Conservation (phyloP, 2,888 invertebrate species). For the Epinotia nisella region DNA sequence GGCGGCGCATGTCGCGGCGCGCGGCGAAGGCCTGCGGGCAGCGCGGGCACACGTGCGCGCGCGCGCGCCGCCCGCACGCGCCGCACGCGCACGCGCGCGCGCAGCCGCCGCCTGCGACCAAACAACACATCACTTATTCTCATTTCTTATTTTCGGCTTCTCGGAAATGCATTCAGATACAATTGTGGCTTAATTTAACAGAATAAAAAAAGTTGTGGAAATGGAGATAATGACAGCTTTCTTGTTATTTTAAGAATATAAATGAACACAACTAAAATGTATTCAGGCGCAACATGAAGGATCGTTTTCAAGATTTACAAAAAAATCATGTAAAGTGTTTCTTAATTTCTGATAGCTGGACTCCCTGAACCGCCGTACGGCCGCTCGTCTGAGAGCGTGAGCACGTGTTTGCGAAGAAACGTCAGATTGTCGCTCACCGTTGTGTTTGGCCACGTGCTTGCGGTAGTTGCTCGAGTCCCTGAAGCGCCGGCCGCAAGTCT, state of each 20-base stretch:
- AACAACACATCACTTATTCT: not conserved
- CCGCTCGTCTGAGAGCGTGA: no score
- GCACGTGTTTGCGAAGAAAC: not conserved
- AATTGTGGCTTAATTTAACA: no score
- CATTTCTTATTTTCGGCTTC: not conserved
- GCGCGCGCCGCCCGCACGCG: constrained; percentile 5
- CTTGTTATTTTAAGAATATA: no score
- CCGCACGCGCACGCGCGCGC: constrained; percentile 9
- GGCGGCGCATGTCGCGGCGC: constrained; percentile 88
- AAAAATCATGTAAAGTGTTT: no score
- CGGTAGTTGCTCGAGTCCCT: constrained; percentile 87
- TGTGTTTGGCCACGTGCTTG: constrained; percentile 84
- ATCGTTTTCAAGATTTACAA: no score
- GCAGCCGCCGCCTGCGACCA: not conserved
- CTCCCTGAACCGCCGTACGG: no score
- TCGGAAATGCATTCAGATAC: not conserved
- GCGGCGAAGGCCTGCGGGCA: constrained; percentile 82
- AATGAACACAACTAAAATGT: no score
- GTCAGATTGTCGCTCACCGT: constrained; percentile 50
- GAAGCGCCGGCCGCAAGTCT: constrained; percentile 85
- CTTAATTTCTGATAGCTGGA: no score
- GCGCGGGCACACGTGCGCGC: constrained; percentile 29
- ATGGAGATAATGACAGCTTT: no score
- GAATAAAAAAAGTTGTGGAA: no score
- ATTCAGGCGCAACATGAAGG: no score